These are phyloP conservation scores for Aphelocoma californica DNA, from an alignment of 2,797 vertebrate genomes.

Conservation along the genomic window DNA sequence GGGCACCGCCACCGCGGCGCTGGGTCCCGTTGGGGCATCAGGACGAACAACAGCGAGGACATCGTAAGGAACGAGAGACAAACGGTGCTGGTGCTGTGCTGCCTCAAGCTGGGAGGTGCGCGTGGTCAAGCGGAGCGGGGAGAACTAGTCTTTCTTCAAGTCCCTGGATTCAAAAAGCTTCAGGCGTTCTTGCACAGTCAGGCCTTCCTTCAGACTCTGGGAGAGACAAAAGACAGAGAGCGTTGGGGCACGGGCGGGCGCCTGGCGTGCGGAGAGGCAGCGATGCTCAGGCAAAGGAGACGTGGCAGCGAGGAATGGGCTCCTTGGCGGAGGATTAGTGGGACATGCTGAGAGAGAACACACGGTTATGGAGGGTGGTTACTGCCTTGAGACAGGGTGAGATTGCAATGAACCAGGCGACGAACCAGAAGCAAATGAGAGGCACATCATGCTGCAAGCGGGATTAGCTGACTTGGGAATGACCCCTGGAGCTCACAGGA, in stretches of 20 bases:
- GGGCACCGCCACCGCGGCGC: not conserved
- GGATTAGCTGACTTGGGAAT: not conserved
- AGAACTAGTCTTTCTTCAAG: conserved; percentile 89
- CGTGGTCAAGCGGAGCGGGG: conserved; percentile 67
- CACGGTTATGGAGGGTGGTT: conserved; percentile 37
- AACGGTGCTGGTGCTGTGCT: conserved; percentile 66
- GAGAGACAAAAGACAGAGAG: conserved; percentile 21
- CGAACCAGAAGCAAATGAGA: not conserved
- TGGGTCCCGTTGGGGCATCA: conserved; percentile 50
- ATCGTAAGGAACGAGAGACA: conserved; percentile 55
- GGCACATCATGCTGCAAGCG: conserved; percentile 22
- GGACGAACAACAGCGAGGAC: conserved; percentile 54
- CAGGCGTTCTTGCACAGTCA: conserved; percentile 96
- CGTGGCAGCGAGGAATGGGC: not conserved
- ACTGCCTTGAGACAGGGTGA: conserved; percentile 42
- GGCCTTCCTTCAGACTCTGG: conserved; percentile 98
- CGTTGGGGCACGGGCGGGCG: not conserved
- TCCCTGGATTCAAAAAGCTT: conserved; percentile 98
- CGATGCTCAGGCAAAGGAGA: not conserved
- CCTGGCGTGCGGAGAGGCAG: not conserved
- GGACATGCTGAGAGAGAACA: conserved; percentile 69
- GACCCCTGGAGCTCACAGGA: rapidly evolving
- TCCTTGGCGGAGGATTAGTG: conserved; percentile 66
- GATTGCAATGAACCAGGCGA: not conserved
- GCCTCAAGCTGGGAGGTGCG: conserved; percentile 68